Conservation (phyloP, 2,888 invertebrate genomes). For the Hypena proboscidalis region DNA sequence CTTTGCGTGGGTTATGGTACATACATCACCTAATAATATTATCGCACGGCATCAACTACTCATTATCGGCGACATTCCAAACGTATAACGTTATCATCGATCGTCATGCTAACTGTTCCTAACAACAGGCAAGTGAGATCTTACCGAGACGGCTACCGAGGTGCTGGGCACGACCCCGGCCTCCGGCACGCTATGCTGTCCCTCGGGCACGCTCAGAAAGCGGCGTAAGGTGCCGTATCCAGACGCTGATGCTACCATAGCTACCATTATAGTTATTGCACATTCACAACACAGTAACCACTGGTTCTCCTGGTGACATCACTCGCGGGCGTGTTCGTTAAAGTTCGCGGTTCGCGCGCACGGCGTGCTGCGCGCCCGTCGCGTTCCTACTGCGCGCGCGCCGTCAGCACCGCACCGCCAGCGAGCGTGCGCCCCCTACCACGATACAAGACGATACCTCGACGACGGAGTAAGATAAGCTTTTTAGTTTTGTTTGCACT, state of each 20-base stretch:
- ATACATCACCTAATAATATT: constrained; percentile 54
- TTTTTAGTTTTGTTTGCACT: constrained; percentile 54
- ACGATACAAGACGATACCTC: constrained; percentile 33
- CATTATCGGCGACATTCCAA: constrained; percentile 65
- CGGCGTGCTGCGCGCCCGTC: constrained; percentile 72
- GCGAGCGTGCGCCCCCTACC: constrained; percentile 49
- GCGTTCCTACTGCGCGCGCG: constrained; percentile 63
- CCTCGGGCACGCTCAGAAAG: constrained; percentile 79
- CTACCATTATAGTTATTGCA: constrained; percentile 73
- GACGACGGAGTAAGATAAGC: constrained; percentile 61
- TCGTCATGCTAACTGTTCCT: constrained; percentile 35
- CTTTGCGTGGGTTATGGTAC: constrained; percentile 29
- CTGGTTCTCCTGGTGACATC: constrained; percentile 69
- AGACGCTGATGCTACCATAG: constrained; percentile 81
- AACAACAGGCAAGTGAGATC: constrained; percentile 36
- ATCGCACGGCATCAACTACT: constrained; percentile 47
- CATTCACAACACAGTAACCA: constrained; percentile 64
- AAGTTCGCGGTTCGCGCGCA: constrained; percentile 54
- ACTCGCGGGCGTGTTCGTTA: constrained; percentile 60
- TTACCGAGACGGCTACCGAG: constrained; percentile 81
- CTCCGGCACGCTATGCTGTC: constrained; percentile 61
- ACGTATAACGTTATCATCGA: constrained; percentile 56
- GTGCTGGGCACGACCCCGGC: constrained; percentile 67
- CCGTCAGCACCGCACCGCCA: constrained; percentile 59
- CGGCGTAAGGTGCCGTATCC: constrained; percentile 82